Conservation (phyloP, 2,797 vertebrate species). For the Brotogeris chrysoptera region DNA sequence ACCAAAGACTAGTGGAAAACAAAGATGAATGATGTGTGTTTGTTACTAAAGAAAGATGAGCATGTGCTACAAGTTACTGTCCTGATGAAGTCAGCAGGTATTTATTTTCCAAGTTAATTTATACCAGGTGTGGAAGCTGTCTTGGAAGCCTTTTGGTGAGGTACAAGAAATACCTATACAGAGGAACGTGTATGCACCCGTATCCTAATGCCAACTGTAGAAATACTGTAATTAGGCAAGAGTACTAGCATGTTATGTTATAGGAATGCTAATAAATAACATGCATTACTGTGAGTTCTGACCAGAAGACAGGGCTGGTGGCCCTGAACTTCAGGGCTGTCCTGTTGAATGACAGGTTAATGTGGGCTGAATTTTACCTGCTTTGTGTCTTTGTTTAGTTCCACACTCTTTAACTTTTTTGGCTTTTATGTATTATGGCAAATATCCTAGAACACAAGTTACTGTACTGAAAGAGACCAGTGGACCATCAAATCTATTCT, state of each 20-base stretch:
- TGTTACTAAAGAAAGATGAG: neutral
- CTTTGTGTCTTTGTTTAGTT: constrained; percentile 59
- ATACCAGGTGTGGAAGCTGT: neutral
- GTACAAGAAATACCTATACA: neutral
- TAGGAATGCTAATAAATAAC: neutral
- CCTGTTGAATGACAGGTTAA: constrained; percentile 56
- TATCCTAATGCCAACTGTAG: neutral
- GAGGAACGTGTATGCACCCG: neutral
- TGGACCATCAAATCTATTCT: constrained; percentile 60
- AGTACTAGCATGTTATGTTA: neutral
- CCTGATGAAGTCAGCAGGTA: neutral
- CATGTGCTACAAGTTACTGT: neutral
- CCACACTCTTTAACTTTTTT: constrained; percentile 14
- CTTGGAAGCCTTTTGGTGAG: neutral
- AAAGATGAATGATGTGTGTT: neutral
- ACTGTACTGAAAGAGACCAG: constrained; percentile 33
- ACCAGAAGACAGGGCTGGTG: neutral
- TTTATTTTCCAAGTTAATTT: neutral
- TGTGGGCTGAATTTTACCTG: constrained; percentile 39
- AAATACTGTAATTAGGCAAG: neutral
- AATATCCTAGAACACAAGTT: constrained; percentile 61
- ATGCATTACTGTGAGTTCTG: neutral
- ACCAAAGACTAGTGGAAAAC: neutral
- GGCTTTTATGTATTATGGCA: constrained; percentile 49
- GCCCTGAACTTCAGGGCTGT: neutral